Conservation (phyloP, 2,797 vertebrate species). For the Galago senegalensis region DNA sequence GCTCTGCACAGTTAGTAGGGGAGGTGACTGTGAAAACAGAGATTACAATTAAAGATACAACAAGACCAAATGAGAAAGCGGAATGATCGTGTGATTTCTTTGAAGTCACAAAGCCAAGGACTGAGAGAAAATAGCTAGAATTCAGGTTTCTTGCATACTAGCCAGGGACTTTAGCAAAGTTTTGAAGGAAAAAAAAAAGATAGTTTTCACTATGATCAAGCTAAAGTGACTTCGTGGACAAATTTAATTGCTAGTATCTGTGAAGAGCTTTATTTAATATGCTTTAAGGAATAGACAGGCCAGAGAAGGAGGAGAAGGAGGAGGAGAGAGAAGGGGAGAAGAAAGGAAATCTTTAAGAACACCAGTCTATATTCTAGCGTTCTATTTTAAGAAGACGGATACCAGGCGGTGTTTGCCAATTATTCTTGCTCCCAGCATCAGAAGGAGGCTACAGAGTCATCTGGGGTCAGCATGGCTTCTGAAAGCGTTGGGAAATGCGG, state of each 20-base stretch:
- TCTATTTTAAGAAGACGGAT: constrained; percentile 34
- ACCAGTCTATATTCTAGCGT: not conserved
- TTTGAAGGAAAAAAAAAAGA: constrained; percentile 17
- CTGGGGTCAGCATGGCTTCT: not conserved
- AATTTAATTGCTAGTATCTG: not conserved
- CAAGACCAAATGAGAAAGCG: not conserved
- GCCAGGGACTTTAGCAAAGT: not conserved
- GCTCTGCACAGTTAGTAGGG: not conserved
- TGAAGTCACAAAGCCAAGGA: not conserved
- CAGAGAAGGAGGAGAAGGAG: not conserved
- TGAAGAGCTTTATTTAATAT: constrained; percentile 46
- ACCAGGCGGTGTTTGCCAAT: not conserved
- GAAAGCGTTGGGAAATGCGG: not conserved
- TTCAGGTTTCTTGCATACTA: not conserved
- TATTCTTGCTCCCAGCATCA: not conserved
- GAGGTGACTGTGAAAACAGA: not conserved
- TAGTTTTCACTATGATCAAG: not conserved
- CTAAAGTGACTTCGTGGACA: not conserved
- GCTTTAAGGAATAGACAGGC: not conserved
- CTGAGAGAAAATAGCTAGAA: not conserved
- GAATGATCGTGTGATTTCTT: not conserved
- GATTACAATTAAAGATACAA: not conserved
- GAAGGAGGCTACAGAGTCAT: not conserved
- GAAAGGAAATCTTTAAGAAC: not conserved
- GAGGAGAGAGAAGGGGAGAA: not conserved